Base-by-base conservation (phyloP, 2,888 invertebrate genomes). In the Augiades crinisus region DNA sequence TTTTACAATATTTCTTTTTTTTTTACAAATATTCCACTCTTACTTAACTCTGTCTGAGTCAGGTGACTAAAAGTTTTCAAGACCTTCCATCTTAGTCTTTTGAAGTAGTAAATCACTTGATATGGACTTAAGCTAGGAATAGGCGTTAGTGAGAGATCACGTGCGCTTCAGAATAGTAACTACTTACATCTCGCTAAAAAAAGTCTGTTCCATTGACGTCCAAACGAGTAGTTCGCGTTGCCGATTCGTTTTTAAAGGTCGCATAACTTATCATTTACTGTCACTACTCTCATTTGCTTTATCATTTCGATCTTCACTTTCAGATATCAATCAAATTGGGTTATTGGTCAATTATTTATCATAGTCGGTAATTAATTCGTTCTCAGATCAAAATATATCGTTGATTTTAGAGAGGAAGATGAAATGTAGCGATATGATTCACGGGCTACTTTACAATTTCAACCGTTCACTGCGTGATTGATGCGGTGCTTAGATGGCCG, bases 331-430 rank as follows among this genome's bases (percentile, higher is more conserved):
- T 51, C 30, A 10, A 27, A 44, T 21, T 16, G 30, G 12, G 24
- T 38, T 53, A 38, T 49, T 34, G 36, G 51, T 55, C 49, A 58
- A 57, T 59, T 56, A 61, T 61, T 60, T 56, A 62, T 60, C 46
- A 53, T 36, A 38, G 50, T 58, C 37, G 13, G 40, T 55, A 58
- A 61, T 65, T 61, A 64, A 61, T 62, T 58, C 49, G 54, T 55
- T 27, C 50, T 24, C n/a, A 27, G 56, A 64, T 62, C 61, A 62
- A 62, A 66, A 67, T 60, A 61, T 58, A 73, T 73, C 65, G 63
- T 61, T 71, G 67, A 63, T 66, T 68, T 71, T 70, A 70, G 59
- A 58, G 56, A 66, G 62, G 61, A 60, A 66, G 72, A 72, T 74
- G 61, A 66, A 62, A 63, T 60, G 52, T 60, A 61, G 53, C 59